A percentile compares a stretch with the other conserved stretches of the same genome.
Conservation (phyloP, 2,113 vertebrate species). For the Gulo gulo region DNA sequence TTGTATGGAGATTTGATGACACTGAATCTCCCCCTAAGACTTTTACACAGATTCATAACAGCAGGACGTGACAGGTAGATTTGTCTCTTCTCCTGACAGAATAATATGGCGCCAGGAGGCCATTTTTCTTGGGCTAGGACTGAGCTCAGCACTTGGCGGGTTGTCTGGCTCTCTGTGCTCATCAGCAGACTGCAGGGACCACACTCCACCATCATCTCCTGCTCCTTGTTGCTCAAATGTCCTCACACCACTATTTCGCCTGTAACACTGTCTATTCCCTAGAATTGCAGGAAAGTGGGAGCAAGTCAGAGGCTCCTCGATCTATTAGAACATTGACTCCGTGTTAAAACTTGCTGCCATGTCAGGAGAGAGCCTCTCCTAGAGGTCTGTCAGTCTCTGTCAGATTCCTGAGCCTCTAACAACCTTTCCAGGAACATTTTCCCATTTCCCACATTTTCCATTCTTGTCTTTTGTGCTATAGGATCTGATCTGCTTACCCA, state of each 20-base stretch:
- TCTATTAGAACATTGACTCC: neutral
- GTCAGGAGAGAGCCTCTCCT: neutral
- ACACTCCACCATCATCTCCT: neutral
- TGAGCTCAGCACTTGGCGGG: neutral
- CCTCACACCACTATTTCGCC: neutral
- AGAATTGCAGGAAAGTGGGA: neutral
- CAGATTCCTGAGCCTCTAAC: neutral
- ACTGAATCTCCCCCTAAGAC: neutral
- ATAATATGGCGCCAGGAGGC: neutral
- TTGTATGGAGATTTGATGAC: conserved; percentile 49
- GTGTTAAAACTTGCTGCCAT: neutral
- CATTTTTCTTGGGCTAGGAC: conserved; percentile 37
- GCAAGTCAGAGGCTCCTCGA: neutral
- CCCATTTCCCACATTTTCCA: neutral
- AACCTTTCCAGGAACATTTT: neutral
- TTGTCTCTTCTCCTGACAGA: conserved; percentile 27
- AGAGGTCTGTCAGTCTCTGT: neutral
- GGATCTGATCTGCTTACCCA: neutral
- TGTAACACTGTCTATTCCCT: neutral
- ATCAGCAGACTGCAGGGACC: neutral
- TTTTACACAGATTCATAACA: conserved; percentile 37
- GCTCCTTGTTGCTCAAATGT: neutral
- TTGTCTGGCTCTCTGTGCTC: neutral
- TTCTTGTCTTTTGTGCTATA: neutral
- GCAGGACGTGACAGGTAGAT: neutral